Base-by-base conservation (phyloP, 2,888 invertebrate genomes). In the Apodemia mormo region DNA sequence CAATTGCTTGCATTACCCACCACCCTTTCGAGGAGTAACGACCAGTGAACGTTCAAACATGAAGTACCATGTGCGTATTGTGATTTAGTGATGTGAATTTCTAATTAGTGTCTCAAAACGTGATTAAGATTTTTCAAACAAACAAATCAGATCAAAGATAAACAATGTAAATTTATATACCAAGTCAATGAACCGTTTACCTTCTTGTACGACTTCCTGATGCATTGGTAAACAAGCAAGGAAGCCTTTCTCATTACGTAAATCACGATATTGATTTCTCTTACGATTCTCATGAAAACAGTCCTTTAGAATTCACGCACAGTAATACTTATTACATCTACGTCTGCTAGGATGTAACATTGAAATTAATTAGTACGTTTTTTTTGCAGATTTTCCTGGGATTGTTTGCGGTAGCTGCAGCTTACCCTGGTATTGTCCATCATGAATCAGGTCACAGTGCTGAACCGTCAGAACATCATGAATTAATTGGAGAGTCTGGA, bases 21-120 rank as follows among this genome's bases (percentile, higher is more conserved):
- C 81, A 90, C 90, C 88, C 88, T 88, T 83, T 83, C 86, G 86
- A 78, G 82, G 84, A 87, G 88, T 80, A 79, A 80, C 82, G 85
- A 85, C 82, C 40, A 83, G 81, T 80, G 81, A 78, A 78, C 76
- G 78, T 72, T 76, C 67, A 78, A 84, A 79, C 45, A 93, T 93
- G 92, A 89, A 90, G 80, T 91, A 90, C 85, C 84, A 89, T 82
- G 92, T 93, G 91, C 89, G 93, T 93, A 80, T 71, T 78, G 73
- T 76, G 80, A 80, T 79, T 12, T 67, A 75, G 65, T 68, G 68
- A 43, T 70, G 80, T 81, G 79, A 45, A 4, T 49, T 49, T 71
- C 75, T 76, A 74, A 49, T 72, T 73, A 72, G 75, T 71, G 73
- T 75, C 14, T 49, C 12, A 12, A 14, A 77, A 68, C 70, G 76